Evolutionary conservation across 2,113 vertebrate genomes (phyloP).

Genomic region (Phalacrocorax pelagicus): DNA sequence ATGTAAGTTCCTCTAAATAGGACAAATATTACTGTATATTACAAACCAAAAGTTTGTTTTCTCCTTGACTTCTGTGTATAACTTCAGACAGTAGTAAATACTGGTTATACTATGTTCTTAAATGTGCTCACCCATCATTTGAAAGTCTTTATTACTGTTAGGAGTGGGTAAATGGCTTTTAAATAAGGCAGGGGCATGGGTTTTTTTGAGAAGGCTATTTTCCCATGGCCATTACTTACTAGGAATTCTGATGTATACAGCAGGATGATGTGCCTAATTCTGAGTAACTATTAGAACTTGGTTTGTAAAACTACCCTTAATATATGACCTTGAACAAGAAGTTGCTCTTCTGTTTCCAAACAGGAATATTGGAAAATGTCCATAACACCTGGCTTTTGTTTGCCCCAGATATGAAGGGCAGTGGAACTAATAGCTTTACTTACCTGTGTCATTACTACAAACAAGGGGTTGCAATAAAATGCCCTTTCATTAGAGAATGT

Average conservation of each 20-base stretch:
- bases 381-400: fast-evolving
- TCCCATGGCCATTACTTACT: neutral
- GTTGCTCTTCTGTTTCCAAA: neutral
- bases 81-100: neutral
- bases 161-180: neutral
- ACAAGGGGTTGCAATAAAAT: neutral
- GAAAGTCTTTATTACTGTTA: neutral
- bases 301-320: neutral
- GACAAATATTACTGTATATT: neutral
- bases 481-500: neutral
- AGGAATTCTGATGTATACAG: neutral
- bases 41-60: neutral
- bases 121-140: neutral
- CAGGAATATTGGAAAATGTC: neutral
- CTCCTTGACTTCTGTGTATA: neutral
- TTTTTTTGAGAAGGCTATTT: neutral
- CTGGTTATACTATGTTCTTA: neutral
- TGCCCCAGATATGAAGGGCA: neutral
- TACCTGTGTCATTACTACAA: neutral
- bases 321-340: neutral
- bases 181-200: neutral
- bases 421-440: neutral
- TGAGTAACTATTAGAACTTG: neutral
- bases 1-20: neutral
- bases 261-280: neutral